Base-by-base conservation (phyloP, 1,140 invertebrate species). In the Paraescarpia echinospica region DNA sequence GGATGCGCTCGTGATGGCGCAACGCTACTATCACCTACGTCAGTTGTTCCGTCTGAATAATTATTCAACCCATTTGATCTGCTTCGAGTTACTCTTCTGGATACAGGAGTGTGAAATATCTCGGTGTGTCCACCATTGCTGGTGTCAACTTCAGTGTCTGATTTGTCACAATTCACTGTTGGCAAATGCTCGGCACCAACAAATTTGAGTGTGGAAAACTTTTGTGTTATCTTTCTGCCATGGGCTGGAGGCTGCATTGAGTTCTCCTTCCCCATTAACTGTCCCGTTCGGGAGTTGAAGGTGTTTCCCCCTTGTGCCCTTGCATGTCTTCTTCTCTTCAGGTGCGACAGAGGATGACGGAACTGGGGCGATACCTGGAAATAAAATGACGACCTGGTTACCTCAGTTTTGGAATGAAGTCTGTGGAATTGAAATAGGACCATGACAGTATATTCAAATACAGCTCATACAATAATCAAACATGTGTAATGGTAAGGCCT, bases 351-450 rank as follows among this genome's bases (percentile, higher is more conserved):
- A 22, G n/a, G 59, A 12, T 35, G 41, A 0, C 35, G 41, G 91
- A 91, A 91, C 91, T 91, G 91, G 6, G 91, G 91, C 35, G 91
- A 91, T 1, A 91, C 91, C 91, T 91, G 91, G 8, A 91, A 91
- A 35, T 48, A 35, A 59, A 91, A 91, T 9, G 12, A 31, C 59
- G 1, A 77, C 59, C 0, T 6, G 9, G 59, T 22, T 4, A 77
- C 59, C 59, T 2, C 22, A 22, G 59, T 2, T 77, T 31, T 77
- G 59, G 59, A 22, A 31, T 77, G 8, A 0, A 77, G 59, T 77
- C 22, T 27, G 22, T 77, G 14, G 59, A 77, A 77, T 77, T 77
- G 12, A 77, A 77, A 27, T 18, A 31, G 59, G 48, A 51, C 18
- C 18, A 18, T 51, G 48, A 51, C 48, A 51, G 8, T 51, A 51